Conservation (phyloP, 1,140 invertebrate species). For the Macrotrachela quadricornifera region DNA sequence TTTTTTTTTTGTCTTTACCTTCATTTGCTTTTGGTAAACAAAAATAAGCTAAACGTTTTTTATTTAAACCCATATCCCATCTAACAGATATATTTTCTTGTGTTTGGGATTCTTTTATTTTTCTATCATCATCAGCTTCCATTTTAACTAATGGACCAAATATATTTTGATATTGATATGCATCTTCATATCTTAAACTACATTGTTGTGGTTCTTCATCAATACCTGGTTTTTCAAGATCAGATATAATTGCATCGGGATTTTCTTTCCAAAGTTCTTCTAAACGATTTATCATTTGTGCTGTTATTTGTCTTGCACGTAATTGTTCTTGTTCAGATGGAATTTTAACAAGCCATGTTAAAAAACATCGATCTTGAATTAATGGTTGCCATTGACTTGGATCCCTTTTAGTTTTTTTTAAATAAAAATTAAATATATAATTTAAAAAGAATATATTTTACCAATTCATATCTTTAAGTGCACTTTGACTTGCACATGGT, state of each 20-base stretch:
- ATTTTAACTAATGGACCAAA: conserved; percentile 88
- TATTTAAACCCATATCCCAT: conserved; percentile 94
- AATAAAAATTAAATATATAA: conserved; percentile 1
- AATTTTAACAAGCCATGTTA: conserved; percentile 87
- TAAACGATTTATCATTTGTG: conserved; percentile 84
- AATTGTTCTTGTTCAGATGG: conserved; percentile 75
- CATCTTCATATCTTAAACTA: conserved; percentile 78
- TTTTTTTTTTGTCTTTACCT: not conserved
- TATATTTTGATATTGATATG: conserved; percentile 94
- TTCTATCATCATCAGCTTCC: conserved; percentile 94
- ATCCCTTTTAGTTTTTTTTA: too few species aligned
- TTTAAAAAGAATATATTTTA: conserved; percentile 18
- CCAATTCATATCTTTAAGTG: conserved; percentile 94
- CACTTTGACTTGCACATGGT: conserved; percentile 86
- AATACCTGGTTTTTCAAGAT: conserved; percentile 84
- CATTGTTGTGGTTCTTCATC: conserved; percentile 93
- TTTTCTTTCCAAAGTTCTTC: conserved; percentile 98
- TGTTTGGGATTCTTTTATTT: conserved; percentile 89
- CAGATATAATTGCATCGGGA: conserved; percentile 84
- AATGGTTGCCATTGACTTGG: conserved; percentile 96
- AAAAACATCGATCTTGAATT: conserved; percentile 76
- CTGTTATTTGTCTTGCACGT: conserved; percentile 74
- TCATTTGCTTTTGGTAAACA: conserved; percentile 4
- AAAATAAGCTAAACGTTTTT: conserved; percentile 64
- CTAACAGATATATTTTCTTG: conserved; percentile 93